Evolutionary conservation across 2,888 invertebrate species (phyloP).

Genomic region (Belgica antarctica): DNA sequence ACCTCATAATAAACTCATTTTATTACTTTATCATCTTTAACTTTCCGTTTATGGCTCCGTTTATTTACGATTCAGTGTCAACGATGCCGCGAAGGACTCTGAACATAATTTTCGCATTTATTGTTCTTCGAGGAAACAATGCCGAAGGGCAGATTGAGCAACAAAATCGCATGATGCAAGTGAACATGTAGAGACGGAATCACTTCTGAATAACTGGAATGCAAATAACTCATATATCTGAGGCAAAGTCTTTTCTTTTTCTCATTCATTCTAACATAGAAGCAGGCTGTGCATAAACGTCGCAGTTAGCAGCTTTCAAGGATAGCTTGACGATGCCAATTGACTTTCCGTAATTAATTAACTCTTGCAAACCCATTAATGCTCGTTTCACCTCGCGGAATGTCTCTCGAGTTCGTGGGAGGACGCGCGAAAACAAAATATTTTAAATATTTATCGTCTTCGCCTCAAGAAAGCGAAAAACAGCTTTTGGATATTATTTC

Average conservation of each 20-base stretch:
- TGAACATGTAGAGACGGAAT: constrained; percentile 19
- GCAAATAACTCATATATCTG: not conserved
- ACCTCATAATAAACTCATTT: no score
- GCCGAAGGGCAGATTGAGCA: constrained; percentile 9
- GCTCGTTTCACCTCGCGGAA: not conserved
- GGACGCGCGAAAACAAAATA: constrained; percentile 10
- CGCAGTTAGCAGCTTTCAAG: constrained; percentile 5
- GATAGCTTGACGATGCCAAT: constrained; percentile 6
- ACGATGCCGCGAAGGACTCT: no score
- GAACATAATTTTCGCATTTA: no score
- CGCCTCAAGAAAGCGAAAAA: not conserved
- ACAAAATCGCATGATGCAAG: constrained; percentile 17
- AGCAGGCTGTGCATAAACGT: constrained; percentile 1
- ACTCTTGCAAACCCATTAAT: constrained; percentile 5
- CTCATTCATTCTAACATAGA: not conserved
- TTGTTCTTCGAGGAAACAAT: not conserved
- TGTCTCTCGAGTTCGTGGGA: not conserved
- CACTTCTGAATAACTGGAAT: not conserved
- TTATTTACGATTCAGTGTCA: no score
- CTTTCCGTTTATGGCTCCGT: no score
- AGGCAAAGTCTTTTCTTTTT: constrained; percentile 6
- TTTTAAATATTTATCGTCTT: constrained; percentile 2
- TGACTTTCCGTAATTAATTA: constrained; percentile 21
- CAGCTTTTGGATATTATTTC: constrained; percentile 1
- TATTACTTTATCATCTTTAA: no score